These are phyloP conservation scores for Euura lappo DNA, from an alignment of 1,140 invertebrate genomes.

Conservation along the genomic window DNA sequence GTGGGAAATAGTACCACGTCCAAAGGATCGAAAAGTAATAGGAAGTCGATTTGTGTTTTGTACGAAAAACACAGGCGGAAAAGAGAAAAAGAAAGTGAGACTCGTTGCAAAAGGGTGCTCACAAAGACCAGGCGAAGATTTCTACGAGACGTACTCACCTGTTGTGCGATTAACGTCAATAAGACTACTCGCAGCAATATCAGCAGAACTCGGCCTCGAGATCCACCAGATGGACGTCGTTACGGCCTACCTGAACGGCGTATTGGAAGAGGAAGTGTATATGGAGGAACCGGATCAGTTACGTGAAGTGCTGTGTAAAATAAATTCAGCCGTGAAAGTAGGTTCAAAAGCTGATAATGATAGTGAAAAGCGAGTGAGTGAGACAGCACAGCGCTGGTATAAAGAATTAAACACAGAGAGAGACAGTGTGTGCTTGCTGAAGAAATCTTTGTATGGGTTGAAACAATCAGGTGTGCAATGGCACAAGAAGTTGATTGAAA, in stretches of 20 bases:
- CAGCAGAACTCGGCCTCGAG: constrained; percentile 21
- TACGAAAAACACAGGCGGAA: constrained; percentile 9
- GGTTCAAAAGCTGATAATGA: neutral
- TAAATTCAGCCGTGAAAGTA: neutral
- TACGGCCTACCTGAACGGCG: constrained; percentile 31
- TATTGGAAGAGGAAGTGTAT: constrained; percentile 46
- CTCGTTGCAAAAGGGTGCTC: constrained; percentile 38
- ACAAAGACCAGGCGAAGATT: constrained; percentile 33
- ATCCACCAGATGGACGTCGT: constrained; percentile 39
- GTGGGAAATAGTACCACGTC: constrained; percentile 42
- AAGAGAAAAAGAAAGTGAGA: constrained; percentile 28
- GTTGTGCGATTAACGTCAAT: constrained; percentile 32
- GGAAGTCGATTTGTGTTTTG: constrained; percentile 20
- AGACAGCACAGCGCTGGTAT: neutral
- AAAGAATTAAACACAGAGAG: neutral
- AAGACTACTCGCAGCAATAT: constrained; percentile 26
- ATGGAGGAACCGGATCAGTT: constrained; percentile 39
- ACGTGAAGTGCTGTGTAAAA: neutral
- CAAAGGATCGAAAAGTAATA: constrained; percentile 39
- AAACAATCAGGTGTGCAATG: constrained; percentile 19
- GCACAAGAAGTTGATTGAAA: constrained; percentile 15
- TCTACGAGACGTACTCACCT: constrained; percentile 35
- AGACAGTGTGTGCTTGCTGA: constrained; percentile 12
- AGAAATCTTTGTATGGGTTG: constrained; percentile 21
- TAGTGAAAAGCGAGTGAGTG: constrained; percentile 13